Evolutionary conservation across 1,140 invertebrate genomes (phyloP).

Genomic region (Armadillidium nasatum): DNA sequence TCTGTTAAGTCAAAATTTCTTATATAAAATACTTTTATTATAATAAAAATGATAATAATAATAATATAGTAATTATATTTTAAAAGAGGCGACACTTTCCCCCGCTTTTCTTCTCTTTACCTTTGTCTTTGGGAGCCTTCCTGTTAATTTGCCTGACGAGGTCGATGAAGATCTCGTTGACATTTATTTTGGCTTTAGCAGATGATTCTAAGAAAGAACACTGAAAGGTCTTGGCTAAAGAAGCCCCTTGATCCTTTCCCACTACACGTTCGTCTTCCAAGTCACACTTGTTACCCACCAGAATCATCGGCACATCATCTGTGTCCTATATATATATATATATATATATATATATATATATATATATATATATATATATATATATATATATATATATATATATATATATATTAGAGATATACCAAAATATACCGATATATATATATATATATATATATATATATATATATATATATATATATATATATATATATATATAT

Average conservation of each 20-base stretch:
- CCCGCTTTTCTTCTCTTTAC: background rate
- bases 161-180: constrained; percentile 99
- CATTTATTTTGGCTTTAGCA: constrained; percentile 99
- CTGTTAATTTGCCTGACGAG: constrained; percentile 99
- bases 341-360: constrained; percentile 33
- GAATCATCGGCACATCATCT: constrained; percentile 93
- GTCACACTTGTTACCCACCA: constrained; percentile 99
- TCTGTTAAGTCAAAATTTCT: background rate
- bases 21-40: background rate
- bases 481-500: constrained; percentile 40
- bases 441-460: constrained; percentile 46
- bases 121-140: constrained; percentile 69
- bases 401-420: constrained; percentile 47
- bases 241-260: constrained; percentile 93
- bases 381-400: constrained; percentile 44
- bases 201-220: constrained; percentile 99
- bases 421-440: constrained; percentile 46
- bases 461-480: constrained; percentile 47
- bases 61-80: background rate
- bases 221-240: constrained; percentile 83
- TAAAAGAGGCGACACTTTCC: background rate
- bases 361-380: constrained; percentile 31
- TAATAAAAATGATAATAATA: background rate
- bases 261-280: constrained; percentile 97
- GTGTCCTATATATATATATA: constrained; percentile 55